Base-by-base conservation (phyloP, 2,888 invertebrate species). In the Dasypogon diadema region DNA sequence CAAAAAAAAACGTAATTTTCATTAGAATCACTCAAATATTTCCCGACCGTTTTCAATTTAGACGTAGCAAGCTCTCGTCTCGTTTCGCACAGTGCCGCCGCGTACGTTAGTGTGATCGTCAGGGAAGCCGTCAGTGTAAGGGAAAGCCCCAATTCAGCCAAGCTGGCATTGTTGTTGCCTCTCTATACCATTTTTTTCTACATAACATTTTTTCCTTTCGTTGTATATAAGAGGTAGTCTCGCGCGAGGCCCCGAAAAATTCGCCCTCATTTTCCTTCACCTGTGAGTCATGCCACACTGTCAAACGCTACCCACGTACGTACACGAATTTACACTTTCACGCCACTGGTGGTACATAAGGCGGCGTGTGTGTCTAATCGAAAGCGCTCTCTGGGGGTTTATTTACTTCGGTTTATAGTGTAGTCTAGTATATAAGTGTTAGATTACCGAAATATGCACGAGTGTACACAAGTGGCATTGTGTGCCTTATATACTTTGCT, bases 221-320 rank as follows among this genome's bases (percentile, higher is more conserved):
- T 65, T 82, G 82, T 81, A 82, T 81, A 82, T 83, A 83, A 80
- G 80, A 79, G 77, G 80, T 82, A 83, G 84, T 83, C 83, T 84
- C 84, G 81, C 82, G 83, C 82, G 79, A 80, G 84, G 84, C 84
- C 80, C 78, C 79, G 78, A 34, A 54, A 70, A 70, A 70, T 70
- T 54, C 34, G 54, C 30, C 70, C 70, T 70, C 70, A 54, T 70
- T 70, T 70, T 70, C 70, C 70, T 70, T 70, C 70, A 54, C 70
- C 70, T 70, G 70, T 70, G 70, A 70, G 70, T 70, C 70, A 70
- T 70, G 8, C 54, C 18, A 65, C 65, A 65, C 65, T 63, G 12
- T 18, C 12, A 42, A 37, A 63, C 8, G 8, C 24, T 8, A 22
- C 10, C 21, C 63, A 26, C 54, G n/a, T 54, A 10, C 21, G 22